Base-by-base conservation (phyloP, 2,888 invertebrate species). In the Oligia fasciuncula region DNA sequence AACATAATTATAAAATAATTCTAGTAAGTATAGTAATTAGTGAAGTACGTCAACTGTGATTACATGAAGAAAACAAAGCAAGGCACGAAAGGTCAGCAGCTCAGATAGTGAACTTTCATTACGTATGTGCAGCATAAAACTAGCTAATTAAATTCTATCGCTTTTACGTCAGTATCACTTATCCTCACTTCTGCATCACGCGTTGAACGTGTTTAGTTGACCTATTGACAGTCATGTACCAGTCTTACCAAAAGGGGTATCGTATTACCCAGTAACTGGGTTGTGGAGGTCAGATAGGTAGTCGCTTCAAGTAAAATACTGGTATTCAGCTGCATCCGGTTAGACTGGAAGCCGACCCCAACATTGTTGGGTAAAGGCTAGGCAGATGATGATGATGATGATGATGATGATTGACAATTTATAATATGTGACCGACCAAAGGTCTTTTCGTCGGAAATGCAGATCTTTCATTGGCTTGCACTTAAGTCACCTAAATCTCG, bases 81-180 rank as follows among this genome's bases (percentile, higher is more conserved):
- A 69, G 70, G 13, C 49, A 68, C 67, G 67, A 79, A 88, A 86
- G 86, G 86, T 86, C 88, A 88, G 57, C 80, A n/a, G 60, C 78
- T 81, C 66, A 79, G 81, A 88, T 83, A 80, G 80, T 75, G 79
- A 71, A 88, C 87, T 86, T 86, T 86, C 86, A 88, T 86, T 88
- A 86, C 85, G 87, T 81, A 79, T 79, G 77, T 75, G 75, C 76
- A 72, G 54, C 79, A 80, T 40, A 80, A 70, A 80, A 70, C 71
- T 68, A 67, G n/a, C 63, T 74, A 79, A 81, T 74, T 79, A 78
- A 69, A 70, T 76, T 65, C 60, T 67, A 54, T 63, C 23, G 60
- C 69, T 76, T 70, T 76, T 72, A 80, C 77, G 66, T 87, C 66
- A 80, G 8, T 69, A 51, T 35, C 35, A 57, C 29, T 76, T 76